Evolutionary conservation across 2,113 vertebrate genomes (phyloP), one percentile per base, ranked within the genome.

Genomic region (Vicugna pacos): DNA sequence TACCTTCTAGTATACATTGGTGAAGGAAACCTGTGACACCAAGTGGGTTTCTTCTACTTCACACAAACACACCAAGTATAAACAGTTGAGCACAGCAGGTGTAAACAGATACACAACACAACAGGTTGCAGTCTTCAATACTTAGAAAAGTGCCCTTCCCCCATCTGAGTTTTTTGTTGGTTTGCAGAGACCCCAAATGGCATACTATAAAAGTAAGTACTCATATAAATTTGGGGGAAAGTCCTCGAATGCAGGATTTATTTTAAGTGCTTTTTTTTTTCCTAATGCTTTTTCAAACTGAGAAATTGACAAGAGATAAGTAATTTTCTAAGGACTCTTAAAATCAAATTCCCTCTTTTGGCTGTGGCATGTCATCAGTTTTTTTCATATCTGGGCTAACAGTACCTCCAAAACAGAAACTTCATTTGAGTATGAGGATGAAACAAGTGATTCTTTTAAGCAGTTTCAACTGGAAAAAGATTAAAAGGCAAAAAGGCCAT

Each of bases 381-480:
- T 92, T 89, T 96, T 94, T 81, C 65, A 50, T 17, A 81, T 79
- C 54, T 48, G 67, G 60, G 72, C 65, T 91, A 92, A 82, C 24
- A 46, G 4, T 75, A 81, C 38, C 70, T 95, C 48, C 50, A 86
- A 92, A 95, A 72, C 86, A 52, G 69, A 96, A 79, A 15, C 56
- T 89, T 76, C 50, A 79, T 69, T 82, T 96, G 67, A 46, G 32
- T 42, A 50, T 73, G 42, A 96, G 58, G 42, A 60, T 79, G 38
- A 82, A 93, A 93, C n/a, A 95, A 91, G 67, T 17, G 30, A 93
- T 67, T 75, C 73, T 58, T 91, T 87, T 86, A 84, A 70, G 42
- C 24, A 82, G 42, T 82, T 97, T 95, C 69, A 79, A 82, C 26
- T 75, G 52, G 72, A 65, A 96, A 95, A 96, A 93, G 54, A 94